Evolutionary conservation across 1,140 invertebrate species (phyloP).

Genomic region (Bombus turneri): DNA sequence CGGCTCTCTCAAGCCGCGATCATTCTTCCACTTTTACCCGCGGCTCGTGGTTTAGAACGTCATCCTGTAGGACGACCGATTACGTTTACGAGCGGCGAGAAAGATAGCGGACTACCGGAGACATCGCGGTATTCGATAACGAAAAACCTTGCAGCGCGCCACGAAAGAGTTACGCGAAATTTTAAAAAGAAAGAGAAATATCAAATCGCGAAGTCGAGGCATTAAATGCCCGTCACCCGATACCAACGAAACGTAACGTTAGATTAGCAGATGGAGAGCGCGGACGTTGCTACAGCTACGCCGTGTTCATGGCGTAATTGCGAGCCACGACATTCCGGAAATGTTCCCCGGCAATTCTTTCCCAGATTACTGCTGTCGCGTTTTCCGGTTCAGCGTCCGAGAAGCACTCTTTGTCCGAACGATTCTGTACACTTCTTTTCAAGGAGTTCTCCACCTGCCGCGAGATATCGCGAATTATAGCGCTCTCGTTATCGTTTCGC

Average conservation of each 20-base stretch:
- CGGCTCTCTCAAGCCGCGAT: conserved; percentile 57
- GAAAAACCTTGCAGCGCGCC: neutral
- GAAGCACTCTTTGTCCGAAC: neutral
- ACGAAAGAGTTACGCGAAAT: neutral
- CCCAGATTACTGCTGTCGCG: conserved; percentile 10
- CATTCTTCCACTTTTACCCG: conserved; percentile 41
- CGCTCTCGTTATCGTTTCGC: neutral
- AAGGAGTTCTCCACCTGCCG: neutral
- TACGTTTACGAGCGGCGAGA: conserved; percentile 50
- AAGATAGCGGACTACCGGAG: conserved; percentile 1
- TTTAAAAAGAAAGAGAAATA: neutral
- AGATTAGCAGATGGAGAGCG: neutral
- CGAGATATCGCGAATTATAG: neutral
- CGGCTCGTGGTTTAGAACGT: conserved; percentile 56
- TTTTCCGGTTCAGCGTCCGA: neutral
- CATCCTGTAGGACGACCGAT: conserved; percentile 58
- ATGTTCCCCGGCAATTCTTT: conserved; percentile 23
- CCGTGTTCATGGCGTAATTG: conserved; percentile 34
- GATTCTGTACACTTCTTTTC: neutral
- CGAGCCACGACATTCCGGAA: conserved; percentile 32
- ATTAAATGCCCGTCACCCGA: neutral
- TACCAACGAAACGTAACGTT: neutral
- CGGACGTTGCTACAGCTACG: neutral
- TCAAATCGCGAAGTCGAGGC: neutral
- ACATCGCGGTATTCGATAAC: conserved; percentile 7